phyloP scores from a whole-genome alignment of 2,113 vertebrate genomes.

The Lycaon pictus region DNA sequence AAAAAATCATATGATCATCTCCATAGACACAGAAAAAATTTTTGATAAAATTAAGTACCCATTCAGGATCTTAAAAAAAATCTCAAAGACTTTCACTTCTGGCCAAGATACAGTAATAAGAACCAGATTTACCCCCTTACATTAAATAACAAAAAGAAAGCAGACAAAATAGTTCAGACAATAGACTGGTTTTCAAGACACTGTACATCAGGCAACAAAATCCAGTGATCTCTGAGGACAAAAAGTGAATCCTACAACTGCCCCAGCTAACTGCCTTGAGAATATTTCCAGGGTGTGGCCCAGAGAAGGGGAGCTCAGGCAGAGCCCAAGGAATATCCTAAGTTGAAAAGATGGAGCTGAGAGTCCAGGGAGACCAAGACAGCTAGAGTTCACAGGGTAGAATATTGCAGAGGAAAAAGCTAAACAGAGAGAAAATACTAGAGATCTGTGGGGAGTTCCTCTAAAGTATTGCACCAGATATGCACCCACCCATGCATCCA shows the following conservation, averaged over 20 bases:
- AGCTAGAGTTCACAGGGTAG: background rate
- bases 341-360: background rate
- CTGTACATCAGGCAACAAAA: background rate
- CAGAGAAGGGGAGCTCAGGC: background rate
- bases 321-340: background rate
- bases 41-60: conserved; percentile 20
- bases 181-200: background rate
- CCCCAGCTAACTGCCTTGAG: background rate
- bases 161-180: background rate
- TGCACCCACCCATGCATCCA: background rate
- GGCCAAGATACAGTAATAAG: conserved; percentile 16
- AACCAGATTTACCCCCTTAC: conserved; percentile 5
- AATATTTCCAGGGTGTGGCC: background rate
- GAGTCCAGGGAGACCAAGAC: background rate
- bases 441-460: background rate
- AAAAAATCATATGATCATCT: background rate
- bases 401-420: background rate
- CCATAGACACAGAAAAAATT: background rate
- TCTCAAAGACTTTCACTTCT: background rate
- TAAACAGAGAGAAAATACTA: background rate
- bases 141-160: background rate
- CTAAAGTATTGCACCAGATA: background rate
- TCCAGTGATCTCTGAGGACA: background rate
- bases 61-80: conserved; percentile 16
- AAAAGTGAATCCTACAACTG: background rate